Evolutionary conservation across 2,888 invertebrate species (phyloP), one percentile per base, ranked within the genome.

Genomic region (Pomacea canaliculata): DNA sequence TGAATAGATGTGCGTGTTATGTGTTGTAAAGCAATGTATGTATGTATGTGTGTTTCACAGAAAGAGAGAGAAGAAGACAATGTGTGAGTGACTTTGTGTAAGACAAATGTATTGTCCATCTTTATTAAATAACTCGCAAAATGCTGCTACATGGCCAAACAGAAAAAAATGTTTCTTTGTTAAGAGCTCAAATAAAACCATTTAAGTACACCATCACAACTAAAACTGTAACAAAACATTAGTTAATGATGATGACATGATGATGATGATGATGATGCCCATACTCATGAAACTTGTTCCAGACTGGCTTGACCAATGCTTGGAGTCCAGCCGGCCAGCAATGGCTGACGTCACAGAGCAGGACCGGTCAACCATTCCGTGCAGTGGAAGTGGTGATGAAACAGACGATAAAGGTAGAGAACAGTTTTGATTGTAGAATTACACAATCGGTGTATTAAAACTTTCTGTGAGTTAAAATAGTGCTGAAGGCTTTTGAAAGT

Each of bases 251-350:
- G 16, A 2, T 7, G 51, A 16, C 3, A 10, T 63, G 63, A 63
- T 5, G 4, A 27, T 23, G 16, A 4, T 63, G 10, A 19, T 19
- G 63, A 5, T 23, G 27, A 63, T 4, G 2, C 19, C n/a, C 63
- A 3, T 18, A 19, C 63, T 7, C 27, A 12, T 27, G 10, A 3
- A 63, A 27, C 16, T 16, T 56, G 51, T 56, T 70, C 13, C 73
- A 73, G 73, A 73, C 18, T 73, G 73, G 73, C 68, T 73, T 56
- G 73, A 68, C 60, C 73, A 73, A 73, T 73, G 73, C 37, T 67
- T 73, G 23, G 66, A 68, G n/a, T 18, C 60, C 59, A 73, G 59
- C 73, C 56, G 73, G 60, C 46, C 73, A 56, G 46, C 67, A 37
- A 73, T 73, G 73, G 51, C 67, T 67, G 73, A 68, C 56, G 73